Percentiles rank a stretch among this genome's conserved stretches.
Evolutionary conservation across 2,113 vertebrate genomes (phyloP).

Genomic region (Oenanthe oenanthe): DNA sequence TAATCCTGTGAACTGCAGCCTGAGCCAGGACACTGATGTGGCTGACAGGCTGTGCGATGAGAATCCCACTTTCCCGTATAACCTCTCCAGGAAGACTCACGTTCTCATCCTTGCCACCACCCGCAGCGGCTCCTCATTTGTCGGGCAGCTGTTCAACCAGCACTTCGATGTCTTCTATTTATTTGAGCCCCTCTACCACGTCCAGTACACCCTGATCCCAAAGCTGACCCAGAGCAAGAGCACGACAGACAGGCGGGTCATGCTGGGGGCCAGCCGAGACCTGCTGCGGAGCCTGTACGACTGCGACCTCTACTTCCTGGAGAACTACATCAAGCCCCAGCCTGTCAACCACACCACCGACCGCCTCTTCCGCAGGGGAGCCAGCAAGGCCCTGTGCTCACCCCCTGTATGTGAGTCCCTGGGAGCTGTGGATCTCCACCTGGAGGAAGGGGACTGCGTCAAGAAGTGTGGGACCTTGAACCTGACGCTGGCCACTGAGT

Average conservation of each 20-base stretch:
- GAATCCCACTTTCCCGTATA: conserved; percentile 83
- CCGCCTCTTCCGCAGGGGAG: conserved; percentile 90
- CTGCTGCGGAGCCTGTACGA: conserved; percentile 91
- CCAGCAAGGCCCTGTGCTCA: conserved; percentile 91
- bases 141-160: conserved; percentile 97
- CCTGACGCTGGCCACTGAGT: conserved; percentile 87
- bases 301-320: conserved; percentile 93
- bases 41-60: conserved; percentile 89
- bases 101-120: conserved; percentile 94
- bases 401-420: conserved; percentile 87
- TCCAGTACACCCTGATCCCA: conserved; percentile 91
- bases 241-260: conserved; percentile 84
- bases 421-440: conserved; percentile 74
- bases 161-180: conserved; percentile 96
- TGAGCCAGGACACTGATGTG: conserved; percentile 83
- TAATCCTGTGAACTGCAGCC: conserved; percentile 85
- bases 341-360: conserved; percentile 92
- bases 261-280: conserved; percentile 93
- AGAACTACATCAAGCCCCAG: conserved; percentile 94
- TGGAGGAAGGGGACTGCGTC: conserved; percentile 93
- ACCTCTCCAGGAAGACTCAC: conserved; percentile 89
- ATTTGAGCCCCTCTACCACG: conserved; percentile 97
- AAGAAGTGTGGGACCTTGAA: conserved; percentile 90
- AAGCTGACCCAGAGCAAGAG: conserved; percentile 88
- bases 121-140: conserved; percentile 93